Base-by-base conservation (phyloP, 2,797 vertebrate species). In the Chaetophractus vellerosus region DNA sequence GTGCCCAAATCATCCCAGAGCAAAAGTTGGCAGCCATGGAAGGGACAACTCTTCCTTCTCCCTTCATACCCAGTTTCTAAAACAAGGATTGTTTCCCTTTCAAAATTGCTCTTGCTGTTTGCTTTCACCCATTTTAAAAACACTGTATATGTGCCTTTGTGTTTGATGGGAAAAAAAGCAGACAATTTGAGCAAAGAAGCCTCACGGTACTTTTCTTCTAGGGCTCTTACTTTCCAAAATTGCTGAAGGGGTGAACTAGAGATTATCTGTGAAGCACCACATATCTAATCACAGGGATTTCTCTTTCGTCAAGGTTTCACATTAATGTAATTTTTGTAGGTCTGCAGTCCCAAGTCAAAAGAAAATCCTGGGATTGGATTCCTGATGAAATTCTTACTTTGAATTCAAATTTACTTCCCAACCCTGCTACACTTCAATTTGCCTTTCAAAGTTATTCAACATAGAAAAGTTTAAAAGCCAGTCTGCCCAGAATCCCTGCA, bases 361-460 rank as follows among this genome's bases (percentile, higher is more conserved):
- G 90, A 88, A 97, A 96, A 91, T 63, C 79, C 48, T 78, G 36
- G 78, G 71, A 93, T 84, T 91, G 92, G 82, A 95, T 97, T 97
- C 63, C 85, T 94, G 71, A 93, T 90, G 90, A 95, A 95, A 95
- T 92, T 94, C 93, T 95, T 91, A 69, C 88, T 86, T n/a, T 82
- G 88, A 96, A 97, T 95, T 84, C 66, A 96, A 91, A 96, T 82
- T 38, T 76, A 36, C 75, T 89, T 76, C 24, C 80, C 59, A 80
- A 38, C 21, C 2, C 68, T 9, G 41, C 19, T n/a, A 48, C 2
- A 28, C 31, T 66, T 88, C 88, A 52, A 78, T 82, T 87, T 91
- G 74, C 55, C 68, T 55, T 96, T 87, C 83, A 57, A 93, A 91
- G 61, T 91, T 81, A 82, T 33, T 95, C 57, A 79, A 71, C 38